Base-by-base conservation (phyloP, 2,888 invertebrate species). In the Melanostoma mellinum region DNA sequence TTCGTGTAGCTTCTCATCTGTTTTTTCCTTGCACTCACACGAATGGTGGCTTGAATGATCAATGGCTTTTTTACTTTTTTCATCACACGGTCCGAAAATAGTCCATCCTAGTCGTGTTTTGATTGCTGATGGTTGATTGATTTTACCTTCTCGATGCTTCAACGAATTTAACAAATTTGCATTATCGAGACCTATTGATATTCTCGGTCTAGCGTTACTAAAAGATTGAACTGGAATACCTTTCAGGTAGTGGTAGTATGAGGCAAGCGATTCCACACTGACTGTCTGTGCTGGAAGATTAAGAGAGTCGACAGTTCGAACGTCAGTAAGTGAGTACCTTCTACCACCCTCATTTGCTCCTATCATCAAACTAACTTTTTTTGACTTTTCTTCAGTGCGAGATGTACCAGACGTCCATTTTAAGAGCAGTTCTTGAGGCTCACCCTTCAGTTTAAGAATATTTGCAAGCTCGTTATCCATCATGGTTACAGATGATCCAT, bases 401-500 rank as follows among this genome's bases (percentile, higher is more conserved):
- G 42, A 30, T 4, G 68, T 44, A 35, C 42, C 20, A 2, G 10
- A 42, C 5, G 72, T 60, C 67, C 75, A 75, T n/a, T 44, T 38
- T 36, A 52, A 36, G 6, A 20, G 38, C 0, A 58, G 56, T 20
- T 56, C 56, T 35, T 68, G 1, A 3, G 40, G 20, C 20, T 75
- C 35, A 9, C 81, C 65, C 20, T 33, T 55, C 20, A 75, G 10
- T 1, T 60, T 53, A 4, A 75, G 35, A 38, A 33, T 35, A 0
- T 48, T 6, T 1, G 75, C 81, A 1, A 75, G 20, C 9, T 36
- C 30, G 3, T 81, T 72, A 1, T 81, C 71, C 35, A 77, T 79
- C 50, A 86, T 40, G 6, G 77, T 81, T 3, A 72, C 72, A 0
- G 72, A 76, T 8, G 84, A 80, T 3, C 60, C 77, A 40, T 85